Conservation (phyloP, 2,888 invertebrate genomes). For the Acronicta psi region DNA sequence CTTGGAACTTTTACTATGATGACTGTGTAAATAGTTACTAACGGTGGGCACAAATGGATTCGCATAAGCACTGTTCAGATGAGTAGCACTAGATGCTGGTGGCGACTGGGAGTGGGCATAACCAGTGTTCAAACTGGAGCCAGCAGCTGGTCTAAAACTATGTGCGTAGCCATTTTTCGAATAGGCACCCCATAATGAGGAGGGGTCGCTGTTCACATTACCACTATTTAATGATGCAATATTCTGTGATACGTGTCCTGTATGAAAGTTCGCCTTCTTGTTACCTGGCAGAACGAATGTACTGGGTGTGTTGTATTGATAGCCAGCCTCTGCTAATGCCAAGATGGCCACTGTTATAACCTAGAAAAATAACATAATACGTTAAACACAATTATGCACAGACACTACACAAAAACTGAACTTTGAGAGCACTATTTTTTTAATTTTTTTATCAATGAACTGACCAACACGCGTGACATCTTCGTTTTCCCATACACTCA, state of each 20-base stretch:
- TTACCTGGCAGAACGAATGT: slow-evolving; percentile 1
- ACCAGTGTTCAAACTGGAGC: slow-evolving; percentile 20
- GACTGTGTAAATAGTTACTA: slow-evolving; percentile 13
- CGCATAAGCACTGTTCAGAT: slow-evolving; percentile 16
- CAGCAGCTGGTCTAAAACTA: not conserved
- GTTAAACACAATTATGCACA: slow-evolving; percentile 19
- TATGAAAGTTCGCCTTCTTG: slow-evolving; percentile 6
- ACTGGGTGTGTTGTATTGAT: slow-evolving; percentile 36
- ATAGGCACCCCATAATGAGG: not conserved
- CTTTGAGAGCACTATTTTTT: slow-evolving; percentile 15
- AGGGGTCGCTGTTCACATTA: too few relatives aligned
- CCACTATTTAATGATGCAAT: not conserved
- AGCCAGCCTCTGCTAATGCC: slow-evolving; percentile 40
- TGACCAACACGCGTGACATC: slow-evolving; percentile 67
- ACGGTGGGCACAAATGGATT: not conserved
- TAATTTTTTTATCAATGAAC: slow-evolving; percentile 46
- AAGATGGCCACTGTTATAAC: slow-evolving; percentile 32
- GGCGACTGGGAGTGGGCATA: slow-evolving; percentile 5
- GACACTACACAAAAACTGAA: slow-evolving; percentile 14
- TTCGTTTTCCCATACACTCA: slow-evolving; percentile 55
- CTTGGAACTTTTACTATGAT: slow-evolving; percentile 5
- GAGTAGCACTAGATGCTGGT: not conserved
- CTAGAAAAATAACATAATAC: slow-evolving; percentile 42
- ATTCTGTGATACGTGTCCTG: slow-evolving; percentile 1
- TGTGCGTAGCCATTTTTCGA: slow-evolving; percentile 20